Percentiles rank a stretch among this genome's conserved stretches.
Evolutionary conservation across 2,113 vertebrate genomes (phyloP).

Genomic region (Crotophaga sulcirostris): DNA sequence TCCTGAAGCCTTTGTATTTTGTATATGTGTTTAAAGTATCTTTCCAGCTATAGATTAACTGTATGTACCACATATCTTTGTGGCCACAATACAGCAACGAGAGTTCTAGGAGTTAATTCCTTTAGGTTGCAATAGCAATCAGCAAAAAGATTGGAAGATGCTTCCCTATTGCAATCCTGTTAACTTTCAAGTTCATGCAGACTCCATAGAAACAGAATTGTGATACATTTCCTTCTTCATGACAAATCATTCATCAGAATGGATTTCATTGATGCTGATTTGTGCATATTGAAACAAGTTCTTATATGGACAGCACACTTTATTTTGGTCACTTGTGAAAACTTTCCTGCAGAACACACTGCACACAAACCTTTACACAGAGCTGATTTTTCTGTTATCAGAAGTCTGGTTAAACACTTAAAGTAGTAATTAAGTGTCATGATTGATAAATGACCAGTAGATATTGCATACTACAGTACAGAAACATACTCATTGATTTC

Average conservation of each 20-base stretch:
- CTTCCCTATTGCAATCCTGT: neutral
- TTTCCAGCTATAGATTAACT: neutral
- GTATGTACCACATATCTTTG: neutral
- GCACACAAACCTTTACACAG: rapidly evolving
- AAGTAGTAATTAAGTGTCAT: neutral
- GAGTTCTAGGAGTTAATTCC: neutral
- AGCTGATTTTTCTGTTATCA: neutral
- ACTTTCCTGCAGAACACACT: neutral
- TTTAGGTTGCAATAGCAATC: neutral
- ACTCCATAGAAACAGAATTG: neutral
- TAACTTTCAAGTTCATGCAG: neutral
- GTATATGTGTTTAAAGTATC: neutral
- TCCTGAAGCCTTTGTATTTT: neutral
- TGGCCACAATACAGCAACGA: neutral
- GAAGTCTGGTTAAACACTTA: neutral
- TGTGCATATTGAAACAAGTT: neutral
- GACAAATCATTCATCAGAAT: neutral
- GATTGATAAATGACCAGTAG: neutral
- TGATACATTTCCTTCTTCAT: neutral
- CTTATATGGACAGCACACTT: neutral
- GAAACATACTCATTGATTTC: neutral
- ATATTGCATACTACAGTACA: neutral
- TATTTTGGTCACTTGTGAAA: neutral
- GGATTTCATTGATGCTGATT: neutral
- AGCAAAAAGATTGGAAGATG: neutral